phyloP scores from a whole-genome alignment of 2,797 vertebrate genomes.

The Catamblyrhynchus diadema region DNA sequence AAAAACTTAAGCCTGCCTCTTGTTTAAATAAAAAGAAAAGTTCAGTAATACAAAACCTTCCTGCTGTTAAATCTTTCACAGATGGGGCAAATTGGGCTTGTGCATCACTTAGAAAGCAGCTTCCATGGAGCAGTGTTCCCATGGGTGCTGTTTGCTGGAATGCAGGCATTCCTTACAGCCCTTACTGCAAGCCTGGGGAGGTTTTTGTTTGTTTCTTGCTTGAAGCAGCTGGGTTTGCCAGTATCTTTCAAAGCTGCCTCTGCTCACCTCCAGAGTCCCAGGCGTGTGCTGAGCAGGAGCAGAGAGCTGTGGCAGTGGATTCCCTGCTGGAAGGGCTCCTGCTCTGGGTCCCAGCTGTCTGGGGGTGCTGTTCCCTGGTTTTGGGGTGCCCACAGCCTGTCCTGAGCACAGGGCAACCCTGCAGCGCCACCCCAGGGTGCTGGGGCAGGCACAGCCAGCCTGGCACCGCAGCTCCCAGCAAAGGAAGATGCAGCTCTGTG shows the following conservation, averaged over 20 bases:
- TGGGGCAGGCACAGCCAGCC: not conserved
- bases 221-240: not conserved
- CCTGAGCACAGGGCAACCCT: no score
- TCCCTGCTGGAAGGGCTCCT: rapidly evolving
- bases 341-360: rapidly evolving
- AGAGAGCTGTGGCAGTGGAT: not conserved
- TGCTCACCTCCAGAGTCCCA: rapidly evolving
- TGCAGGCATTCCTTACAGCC: not conserved
- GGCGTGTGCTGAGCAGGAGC: not conserved
- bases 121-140: not conserved
- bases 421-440: no score
- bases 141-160: not conserved
- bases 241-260: rapidly evolving
- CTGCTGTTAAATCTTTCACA: not conserved
- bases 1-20: not conserved
- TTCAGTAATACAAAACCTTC: not conserved
- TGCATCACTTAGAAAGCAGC: not conserved
- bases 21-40: not conserved
- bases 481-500: rapidly evolving
- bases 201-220: not conserved
- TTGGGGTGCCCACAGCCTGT: not conserved
- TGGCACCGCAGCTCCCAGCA: rapidly evolving
- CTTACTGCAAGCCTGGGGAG: not conserved
- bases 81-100: not conserved
- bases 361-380: rapidly evolving